A percentile compares a stretch with the other conserved stretches of the same genome.
These are phyloP conservation scores for Venustoraphidia nigricollis DNA, from an alignment of 2,888 invertebrate species.

Conservation along the genomic window DNA sequence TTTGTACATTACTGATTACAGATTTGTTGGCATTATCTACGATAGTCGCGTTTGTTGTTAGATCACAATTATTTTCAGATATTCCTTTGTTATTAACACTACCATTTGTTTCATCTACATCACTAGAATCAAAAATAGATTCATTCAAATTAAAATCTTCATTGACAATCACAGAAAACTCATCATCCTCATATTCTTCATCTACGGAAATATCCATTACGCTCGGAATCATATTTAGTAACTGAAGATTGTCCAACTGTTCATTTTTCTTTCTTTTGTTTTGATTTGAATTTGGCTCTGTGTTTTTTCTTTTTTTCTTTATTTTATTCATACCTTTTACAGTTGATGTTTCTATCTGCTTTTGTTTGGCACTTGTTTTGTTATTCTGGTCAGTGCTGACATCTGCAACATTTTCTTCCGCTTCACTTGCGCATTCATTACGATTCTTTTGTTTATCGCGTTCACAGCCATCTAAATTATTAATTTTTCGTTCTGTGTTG, in stretches of 20 bases:
- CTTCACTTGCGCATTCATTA: constrained; percentile 4
- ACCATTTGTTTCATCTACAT: no score
- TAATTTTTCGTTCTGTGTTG: neutral
- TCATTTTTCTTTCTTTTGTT: constrained; percentile 15
- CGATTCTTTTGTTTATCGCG: constrained; percentile 1
- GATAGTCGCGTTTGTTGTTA: no score
- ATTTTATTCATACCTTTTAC: constrained; percentile 4
- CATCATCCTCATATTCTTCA: constrained; percentile 13
- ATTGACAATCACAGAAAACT: no score
- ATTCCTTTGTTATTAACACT: no score
- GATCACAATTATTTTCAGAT: no score
- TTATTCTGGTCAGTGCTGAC: constrained; percentile 11
- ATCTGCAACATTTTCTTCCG: constrained; percentile 10
- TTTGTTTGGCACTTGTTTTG: constrained; percentile 7
- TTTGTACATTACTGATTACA: no score
- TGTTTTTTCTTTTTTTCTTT: no score
- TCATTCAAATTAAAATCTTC: no score
- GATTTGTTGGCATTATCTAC: no score
- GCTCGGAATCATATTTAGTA: constrained; percentile 17
- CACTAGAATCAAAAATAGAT: no score
- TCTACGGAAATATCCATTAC: constrained; percentile 16
- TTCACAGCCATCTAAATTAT: neutral
- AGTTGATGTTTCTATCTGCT: constrained; percentile 1
- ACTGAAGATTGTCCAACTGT: constrained; percentile 14
- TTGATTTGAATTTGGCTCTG: constrained; percentile 8